Conservation (phyloP, 2,797 vertebrate genomes). For the Falco berigora region DNA sequence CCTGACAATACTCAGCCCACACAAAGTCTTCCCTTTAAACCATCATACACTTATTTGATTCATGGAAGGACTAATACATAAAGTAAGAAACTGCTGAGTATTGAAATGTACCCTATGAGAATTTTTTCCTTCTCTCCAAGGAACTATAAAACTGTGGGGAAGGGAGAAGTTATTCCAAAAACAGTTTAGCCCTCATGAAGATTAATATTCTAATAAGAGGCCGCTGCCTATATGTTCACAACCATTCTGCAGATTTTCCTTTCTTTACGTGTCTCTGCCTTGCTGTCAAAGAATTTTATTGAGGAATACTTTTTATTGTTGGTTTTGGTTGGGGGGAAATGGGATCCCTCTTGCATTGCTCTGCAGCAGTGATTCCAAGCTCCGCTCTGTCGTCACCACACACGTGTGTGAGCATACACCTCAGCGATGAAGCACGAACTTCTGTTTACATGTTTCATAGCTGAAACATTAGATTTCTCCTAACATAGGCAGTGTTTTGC, state of each 20-base stretch:
- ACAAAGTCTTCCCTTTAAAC: not conserved
- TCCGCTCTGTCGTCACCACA: not conserved
- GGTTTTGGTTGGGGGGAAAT: not conserved
- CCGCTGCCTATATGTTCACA: not conserved
- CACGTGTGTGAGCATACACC: rapidly evolving
- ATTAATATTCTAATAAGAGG: not conserved
- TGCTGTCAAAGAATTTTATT: not conserved
- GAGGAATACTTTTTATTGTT: not conserved
- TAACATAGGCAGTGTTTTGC: not conserved
- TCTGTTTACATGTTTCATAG: not conserved
- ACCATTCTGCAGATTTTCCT: not conserved
- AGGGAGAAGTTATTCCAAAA: not conserved
- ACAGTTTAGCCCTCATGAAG: not conserved
- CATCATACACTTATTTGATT: not conserved
- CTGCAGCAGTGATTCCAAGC: not conserved
- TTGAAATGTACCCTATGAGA: not conserved
- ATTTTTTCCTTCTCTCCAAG: not conserved
- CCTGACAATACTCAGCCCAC: not conserved
- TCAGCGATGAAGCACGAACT: not conserved
- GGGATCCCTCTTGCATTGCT: not conserved
- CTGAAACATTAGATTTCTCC: not conserved
- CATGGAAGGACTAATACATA: not conserved
- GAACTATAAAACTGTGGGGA: not conserved
- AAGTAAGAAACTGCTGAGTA: not conserved
- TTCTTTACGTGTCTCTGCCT: not conserved